Conservation (phyloP, 2,113 vertebrate genomes). For the Grammomys dolichurus region DNA sequence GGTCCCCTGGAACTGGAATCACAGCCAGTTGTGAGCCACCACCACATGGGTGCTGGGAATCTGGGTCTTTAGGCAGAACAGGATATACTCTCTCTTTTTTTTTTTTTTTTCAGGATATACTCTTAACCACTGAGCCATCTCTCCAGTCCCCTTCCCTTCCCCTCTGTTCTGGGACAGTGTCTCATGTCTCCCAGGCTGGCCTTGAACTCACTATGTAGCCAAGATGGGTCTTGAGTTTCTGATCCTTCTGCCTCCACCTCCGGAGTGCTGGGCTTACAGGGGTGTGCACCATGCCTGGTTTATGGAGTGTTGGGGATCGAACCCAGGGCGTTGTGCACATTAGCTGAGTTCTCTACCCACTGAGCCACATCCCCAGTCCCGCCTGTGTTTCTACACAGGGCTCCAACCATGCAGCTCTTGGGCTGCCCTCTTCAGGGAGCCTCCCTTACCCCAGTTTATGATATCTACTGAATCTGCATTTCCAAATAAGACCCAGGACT, state of each 20-base stretch:
- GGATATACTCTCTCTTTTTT: too few relatives aligned
- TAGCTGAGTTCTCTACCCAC: background rate
- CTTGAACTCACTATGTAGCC: background rate
- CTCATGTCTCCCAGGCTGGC: background rate
- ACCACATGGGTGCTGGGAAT: background rate
- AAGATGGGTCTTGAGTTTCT: background rate
- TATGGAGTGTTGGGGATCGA: background rate
- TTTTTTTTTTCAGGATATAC: too few relatives aligned
- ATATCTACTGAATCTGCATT: background rate
- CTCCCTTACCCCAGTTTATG: background rate
- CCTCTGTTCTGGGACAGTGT: background rate
- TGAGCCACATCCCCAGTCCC: background rate
- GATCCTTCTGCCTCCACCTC: background rate
- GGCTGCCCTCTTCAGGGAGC: background rate
- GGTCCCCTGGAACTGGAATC: background rate
- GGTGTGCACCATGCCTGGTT: background rate
- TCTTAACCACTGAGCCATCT: background rate
- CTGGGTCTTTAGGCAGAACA: background rate
- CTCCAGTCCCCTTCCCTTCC: background rate
- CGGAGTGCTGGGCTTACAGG: background rate
- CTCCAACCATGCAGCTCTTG: background rate
- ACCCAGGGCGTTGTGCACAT: background rate
- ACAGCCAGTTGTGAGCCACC: background rate
- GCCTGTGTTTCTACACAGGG: background rate
- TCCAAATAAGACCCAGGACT: background rate